Evolutionary conservation across 2,888 invertebrate genomes (phyloP), one percentile per base, ranked within the genome.

Genomic region (Plebejus anna): DNA sequence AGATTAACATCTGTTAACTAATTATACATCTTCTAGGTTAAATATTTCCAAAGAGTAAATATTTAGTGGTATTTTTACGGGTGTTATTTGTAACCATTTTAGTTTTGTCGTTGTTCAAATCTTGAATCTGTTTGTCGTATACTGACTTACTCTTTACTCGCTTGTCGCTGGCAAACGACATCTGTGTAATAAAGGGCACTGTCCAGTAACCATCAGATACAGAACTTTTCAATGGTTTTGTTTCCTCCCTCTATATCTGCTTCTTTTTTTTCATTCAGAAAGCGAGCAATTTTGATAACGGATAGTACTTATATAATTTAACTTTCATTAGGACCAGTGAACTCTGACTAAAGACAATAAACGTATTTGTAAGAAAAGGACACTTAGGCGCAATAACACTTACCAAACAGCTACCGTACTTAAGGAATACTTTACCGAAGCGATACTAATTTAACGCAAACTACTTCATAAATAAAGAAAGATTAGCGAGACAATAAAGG

Each of bases 381-480:
- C 13, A 66, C 61, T 66, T 32, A 11, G 4, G 66, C 2, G 13
- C 32, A 66, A 66, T 32, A 66, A 66, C 13, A 32, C 32, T 66
- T 32, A 66, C 11, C 66, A 66, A 66, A 32, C 5, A 32, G 66
- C 32, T 66, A 32, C 66, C 66, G 66, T 66, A 66, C 66, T 66
- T 66, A 66, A 66, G 66, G 66, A 66, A 66, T 66, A 66, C 32
- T 66, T 66, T 13, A 13, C 66, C 66, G 32, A 16, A 66, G 66
- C 28, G 32, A 66, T 66, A 66, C 66, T 66, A 66, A 66, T 66
- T 66, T 66, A 66, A 66, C 66, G 66, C 32, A 66, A 66, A 66
- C 66, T 66, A 66, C 66, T 66, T 66, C 66, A 73, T 51, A 73
- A 47, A 73, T 73, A 73, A 73, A 51, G 55, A 36, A 13, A 61